A percentile compares a stretch with the other conserved stretches of the same genome.
These are phyloP conservation scores for Lamellibrachia luymesi DNA, from an alignment of 1,140 invertebrate species.

Conservation along the genomic window DNA sequence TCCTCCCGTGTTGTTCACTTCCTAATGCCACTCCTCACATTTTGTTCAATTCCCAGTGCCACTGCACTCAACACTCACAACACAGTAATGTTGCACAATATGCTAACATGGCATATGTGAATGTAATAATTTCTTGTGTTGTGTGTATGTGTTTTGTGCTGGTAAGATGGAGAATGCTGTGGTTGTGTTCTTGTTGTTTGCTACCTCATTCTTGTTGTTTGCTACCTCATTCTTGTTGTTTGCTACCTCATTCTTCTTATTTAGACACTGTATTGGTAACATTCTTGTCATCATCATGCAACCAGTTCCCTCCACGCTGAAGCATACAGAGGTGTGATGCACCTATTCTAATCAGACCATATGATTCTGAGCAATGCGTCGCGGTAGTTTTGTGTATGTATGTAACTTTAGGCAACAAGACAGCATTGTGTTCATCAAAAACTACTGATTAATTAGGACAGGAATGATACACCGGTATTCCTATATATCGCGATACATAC, in stretches of 20 bases:
- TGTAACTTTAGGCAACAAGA: no score
- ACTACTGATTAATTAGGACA: no score
- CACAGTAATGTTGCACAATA: not conserved
- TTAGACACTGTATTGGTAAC: not conserved
- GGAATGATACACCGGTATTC: no score
- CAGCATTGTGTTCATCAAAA: no score
- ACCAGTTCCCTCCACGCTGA: not conserved
- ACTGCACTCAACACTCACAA: not conserved
- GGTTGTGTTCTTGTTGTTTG: not conserved
- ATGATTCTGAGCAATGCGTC: not conserved
- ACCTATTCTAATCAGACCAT: not conserved
- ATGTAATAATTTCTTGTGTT: no score
- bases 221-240: not conserved
- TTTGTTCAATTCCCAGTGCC: not conserved
- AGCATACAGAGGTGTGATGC: not conserved
- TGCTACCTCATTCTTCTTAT: no score
- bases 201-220: not conserved
- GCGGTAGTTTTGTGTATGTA: no score
- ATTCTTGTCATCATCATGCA: not conserved
- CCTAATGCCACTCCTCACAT: no score
- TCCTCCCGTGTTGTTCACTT: not conserved
- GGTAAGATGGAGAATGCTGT: not conserved
- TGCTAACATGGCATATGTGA: not conserved
- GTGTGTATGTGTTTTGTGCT: not conserved
- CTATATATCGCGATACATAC: no score